These are phyloP conservation scores for Seira musarum DNA, from an alignment of 2,888 invertebrate species.

Conservation along the genomic window DNA sequence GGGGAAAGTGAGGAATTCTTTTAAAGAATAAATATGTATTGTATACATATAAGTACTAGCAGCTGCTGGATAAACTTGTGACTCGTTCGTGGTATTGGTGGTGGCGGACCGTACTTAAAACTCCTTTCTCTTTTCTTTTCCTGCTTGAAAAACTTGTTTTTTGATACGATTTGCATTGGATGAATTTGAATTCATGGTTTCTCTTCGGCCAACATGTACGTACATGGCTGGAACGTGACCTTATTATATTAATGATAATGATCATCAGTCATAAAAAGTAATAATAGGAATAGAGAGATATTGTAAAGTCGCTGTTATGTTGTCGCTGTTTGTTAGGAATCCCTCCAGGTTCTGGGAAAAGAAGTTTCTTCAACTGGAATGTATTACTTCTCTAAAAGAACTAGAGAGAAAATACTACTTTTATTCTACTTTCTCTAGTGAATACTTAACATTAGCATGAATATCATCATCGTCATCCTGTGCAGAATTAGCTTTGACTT, in stretches of 20 bases:
- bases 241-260: constrained; percentile 44
- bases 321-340: constrained; percentile 47
- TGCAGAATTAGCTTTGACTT: constrained; percentile 14
- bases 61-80: not conserved
- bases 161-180: not conserved
- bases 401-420: not conserved
- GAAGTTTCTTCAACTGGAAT: constrained; percentile 50
- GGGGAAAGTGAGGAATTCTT: not conserved
- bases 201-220: not conserved
- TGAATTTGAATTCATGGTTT: not conserved
- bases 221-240: constrained; percentile 47
- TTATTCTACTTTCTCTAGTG: constrained; percentile 2
- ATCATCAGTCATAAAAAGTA: constrained; percentile 30
- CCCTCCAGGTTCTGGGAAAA: constrained; percentile 37
- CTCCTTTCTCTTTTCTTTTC: not conserved
- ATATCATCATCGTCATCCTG: constrained; percentile 26
- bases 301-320: constrained; percentile 26
- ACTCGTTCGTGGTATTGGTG: not conserved
- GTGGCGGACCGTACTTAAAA: too few relatives aligned
- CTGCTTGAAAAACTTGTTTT: not conserved
- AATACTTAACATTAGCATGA: constrained; percentile 19
- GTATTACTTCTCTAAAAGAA: not conserved
- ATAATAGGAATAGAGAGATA: not conserved
- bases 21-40: not conserved
- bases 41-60: not conserved